Conservation (phyloP, 2,888 invertebrate genomes). For the Hipparchia sbordonii region DNA sequence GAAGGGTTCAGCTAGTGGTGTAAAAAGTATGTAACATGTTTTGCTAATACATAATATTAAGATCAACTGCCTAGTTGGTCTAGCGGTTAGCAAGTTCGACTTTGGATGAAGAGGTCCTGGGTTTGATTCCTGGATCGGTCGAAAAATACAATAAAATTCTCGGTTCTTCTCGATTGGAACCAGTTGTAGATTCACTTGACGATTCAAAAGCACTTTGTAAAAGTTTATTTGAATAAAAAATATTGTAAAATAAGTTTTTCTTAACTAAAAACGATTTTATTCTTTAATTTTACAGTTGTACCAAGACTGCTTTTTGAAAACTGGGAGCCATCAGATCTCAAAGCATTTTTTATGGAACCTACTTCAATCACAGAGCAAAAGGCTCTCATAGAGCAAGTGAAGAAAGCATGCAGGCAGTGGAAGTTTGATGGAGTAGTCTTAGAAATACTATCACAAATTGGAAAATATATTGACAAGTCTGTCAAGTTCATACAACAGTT, state of each 20-base stretch:
- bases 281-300: slow-evolving; percentile 84
- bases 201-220: too few relatives aligned
- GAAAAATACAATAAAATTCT: too few relatives aligned
- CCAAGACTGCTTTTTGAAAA: slow-evolving; percentile 95
- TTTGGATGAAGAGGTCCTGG: too few relatives aligned
- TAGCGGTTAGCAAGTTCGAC: too few relatives aligned
- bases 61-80: too few relatives aligned
- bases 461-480: slow-evolving; percentile 87
- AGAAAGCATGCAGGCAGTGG: slow-evolving; percentile 87
- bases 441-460: slow-evolving; percentile 92
- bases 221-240: too few relatives aligned
- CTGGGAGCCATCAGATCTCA: slow-evolving; percentile 90
- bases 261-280: slow-evolving; percentile 5
- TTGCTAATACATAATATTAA: too few relatives aligned
- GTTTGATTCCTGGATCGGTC: too few relatives aligned
- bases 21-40: slow-evolving; percentile 79
- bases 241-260: slow-evolving; percentile 4
- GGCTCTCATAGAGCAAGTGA: slow-evolving; percentile 86
- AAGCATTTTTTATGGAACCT: slow-evolving; percentile 86
- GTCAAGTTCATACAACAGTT: slow-evolving; percentile 85
- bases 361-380: slow-evolving; percentile 86
- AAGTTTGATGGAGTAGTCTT: slow-evolving; percentile 95
- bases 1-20: slow-evolving; percentile 77
- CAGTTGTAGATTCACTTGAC: too few relatives aligned
- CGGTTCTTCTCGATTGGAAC: too few relatives aligned